Percentiles rank a stretch among this genome's conserved stretches.
These are phyloP conservation scores for Henricia sp. DNA, from an alignment of 53 echinoderm and acorn worm species.

Conservation along the genomic window DNA sequence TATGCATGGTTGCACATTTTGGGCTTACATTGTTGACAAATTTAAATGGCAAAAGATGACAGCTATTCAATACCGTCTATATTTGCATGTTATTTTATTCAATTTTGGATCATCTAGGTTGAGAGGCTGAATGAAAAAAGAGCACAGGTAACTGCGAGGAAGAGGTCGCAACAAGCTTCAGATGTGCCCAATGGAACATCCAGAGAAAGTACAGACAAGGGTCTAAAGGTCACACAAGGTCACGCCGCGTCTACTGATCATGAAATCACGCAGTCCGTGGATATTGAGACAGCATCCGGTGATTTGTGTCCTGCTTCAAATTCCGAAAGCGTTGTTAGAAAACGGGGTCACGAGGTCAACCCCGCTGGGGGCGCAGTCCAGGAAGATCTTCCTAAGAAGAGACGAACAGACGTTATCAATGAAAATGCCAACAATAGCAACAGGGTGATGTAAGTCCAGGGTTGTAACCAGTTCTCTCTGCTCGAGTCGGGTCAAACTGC, in stretches of 20 bases:
- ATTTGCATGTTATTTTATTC: neutral
- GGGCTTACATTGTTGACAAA: too few relatives aligned
- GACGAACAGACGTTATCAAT: neutral
- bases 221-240: slow-evolving; percentile 28
- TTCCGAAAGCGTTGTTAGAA: slow-evolving; percentile 3
- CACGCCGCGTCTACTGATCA: slow-evolving; percentile 11
- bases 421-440: slow-evolving; percentile 21
- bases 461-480: too few relatives aligned
- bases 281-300: neutral
- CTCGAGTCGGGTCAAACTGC: too few relatives aligned
- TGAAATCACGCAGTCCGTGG: neutral
- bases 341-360: slow-evolving; percentile 15
- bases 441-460: too few relatives aligned
- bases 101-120: slow-evolving; percentile 2
- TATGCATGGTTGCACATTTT: too few relatives aligned
- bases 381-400: slow-evolving; percentile 40
- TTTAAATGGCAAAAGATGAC: too few relatives aligned
- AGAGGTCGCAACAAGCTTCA: neutral
- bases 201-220: neutral
- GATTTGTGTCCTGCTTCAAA: neutral
- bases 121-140: slow-evolving; percentile 10
- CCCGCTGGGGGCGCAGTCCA: neutral
- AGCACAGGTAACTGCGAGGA: neutral
- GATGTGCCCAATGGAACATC: slow-evolving; percentile 1
- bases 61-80: too few relatives aligned